These are phyloP conservation scores for Ichneumoninae sp. DNA, from an alignment of 2,888 invertebrate species.

Conservation along the genomic window DNA sequence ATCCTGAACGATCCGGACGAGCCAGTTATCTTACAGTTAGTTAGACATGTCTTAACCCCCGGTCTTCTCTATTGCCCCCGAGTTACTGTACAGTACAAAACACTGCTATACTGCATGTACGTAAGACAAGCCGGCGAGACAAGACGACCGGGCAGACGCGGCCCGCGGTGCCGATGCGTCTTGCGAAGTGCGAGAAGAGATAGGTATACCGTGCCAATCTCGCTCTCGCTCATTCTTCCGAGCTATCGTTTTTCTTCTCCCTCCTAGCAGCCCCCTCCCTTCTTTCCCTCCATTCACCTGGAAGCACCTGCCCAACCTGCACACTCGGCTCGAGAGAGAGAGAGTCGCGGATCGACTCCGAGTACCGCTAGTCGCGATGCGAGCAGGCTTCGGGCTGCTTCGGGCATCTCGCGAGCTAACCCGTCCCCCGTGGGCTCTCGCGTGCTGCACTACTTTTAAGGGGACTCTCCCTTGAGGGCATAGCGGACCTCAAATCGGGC, in stretches of 20 bases:
- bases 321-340: slow-evolving; percentile 63
- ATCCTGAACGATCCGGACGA: slow-evolving; percentile 72
- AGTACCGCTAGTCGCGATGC: slow-evolving; percentile 68
- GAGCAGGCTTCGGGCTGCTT: slow-evolving; percentile 19
- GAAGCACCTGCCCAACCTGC: slow-evolving; percentile 77
- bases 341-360: slow-evolving; percentile 66
- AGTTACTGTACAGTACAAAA: slow-evolving; percentile 33
- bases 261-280: slow-evolving; percentile 42
- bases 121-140: slow-evolving; percentile 26
- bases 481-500: slow-evolving; percentile 1
- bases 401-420: slow-evolving; percentile 42
- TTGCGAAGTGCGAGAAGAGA: slow-evolving; percentile 64
- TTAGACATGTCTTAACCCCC: slow-evolving; percentile 76
- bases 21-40: slow-evolving; percentile 78
- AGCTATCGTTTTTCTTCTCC: slow-evolving; percentile 45
- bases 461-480: slow-evolving; percentile 32
- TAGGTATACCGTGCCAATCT: slow-evolving; percentile 44
- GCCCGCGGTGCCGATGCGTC: slow-evolving; percentile 62
- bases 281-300: slow-evolving; percentile 73
- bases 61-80: slow-evolving; percentile 55
- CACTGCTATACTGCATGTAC: slow-evolving; percentile 8
- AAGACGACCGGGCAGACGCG: slow-evolving; percentile 34
- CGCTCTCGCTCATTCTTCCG: slow-evolving; percentile 51
- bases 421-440: slow-evolving; percentile 12
- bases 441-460: slow-evolving; percentile 55